Conservation (phyloP, 2,113 vertebrate genomes). For the Elgaria multicarinata region DNA sequence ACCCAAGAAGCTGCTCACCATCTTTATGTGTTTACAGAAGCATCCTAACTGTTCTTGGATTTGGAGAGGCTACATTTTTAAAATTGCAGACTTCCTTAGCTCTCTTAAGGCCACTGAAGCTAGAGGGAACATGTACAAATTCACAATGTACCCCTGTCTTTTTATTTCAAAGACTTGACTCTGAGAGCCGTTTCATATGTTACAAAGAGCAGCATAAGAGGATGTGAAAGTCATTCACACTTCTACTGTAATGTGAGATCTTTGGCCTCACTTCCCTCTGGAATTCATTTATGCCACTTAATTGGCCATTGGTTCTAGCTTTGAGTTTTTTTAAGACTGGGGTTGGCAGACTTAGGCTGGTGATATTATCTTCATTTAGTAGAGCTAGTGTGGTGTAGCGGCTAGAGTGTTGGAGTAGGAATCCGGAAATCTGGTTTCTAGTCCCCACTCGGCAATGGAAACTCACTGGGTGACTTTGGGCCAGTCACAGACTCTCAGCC, state of each 20-base stretch:
- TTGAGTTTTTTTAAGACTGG: background rate
- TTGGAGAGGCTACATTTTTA: background rate
- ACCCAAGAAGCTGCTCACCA: background rate
- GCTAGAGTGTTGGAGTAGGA: no score
- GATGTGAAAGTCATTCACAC: background rate
- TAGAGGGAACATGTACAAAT: background rate
- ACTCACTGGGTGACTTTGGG: no score
- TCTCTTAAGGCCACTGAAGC: background rate
- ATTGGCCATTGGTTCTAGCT: background rate
- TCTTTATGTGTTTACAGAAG: background rate
- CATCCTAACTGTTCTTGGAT: background rate
- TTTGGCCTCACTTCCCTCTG: background rate
- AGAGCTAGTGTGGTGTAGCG: no score
- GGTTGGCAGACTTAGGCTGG: no score
- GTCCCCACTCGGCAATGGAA: no score
- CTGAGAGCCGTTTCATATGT: background rate
- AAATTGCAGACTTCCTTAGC: background rate
- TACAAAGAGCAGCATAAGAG: background rate
- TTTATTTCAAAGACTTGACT: background rate
- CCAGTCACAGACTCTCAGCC: no score
- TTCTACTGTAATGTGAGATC: background rate
- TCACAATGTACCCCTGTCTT: background rate
- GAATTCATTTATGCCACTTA: background rate
- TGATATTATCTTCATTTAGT: no score
- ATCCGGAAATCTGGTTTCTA: no score